A percentile compares a stretch with the other conserved stretches of the same genome.
These are phyloP conservation scores for Indicator indicator DNA, from an alignment of 2,113 vertebrate species.

Conservation along the genomic window DNA sequence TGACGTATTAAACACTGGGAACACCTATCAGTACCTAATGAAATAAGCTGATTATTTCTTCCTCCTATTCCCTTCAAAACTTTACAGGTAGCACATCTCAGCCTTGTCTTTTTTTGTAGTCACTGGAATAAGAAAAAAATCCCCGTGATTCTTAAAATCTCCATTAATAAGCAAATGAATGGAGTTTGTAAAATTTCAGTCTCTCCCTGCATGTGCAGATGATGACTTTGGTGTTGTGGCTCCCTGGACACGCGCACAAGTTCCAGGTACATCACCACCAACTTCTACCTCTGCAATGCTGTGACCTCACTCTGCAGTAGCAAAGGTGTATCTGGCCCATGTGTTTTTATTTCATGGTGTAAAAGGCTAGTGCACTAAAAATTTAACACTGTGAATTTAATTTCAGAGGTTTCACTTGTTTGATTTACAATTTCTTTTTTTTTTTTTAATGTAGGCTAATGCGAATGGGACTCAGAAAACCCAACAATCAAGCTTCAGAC, in stretches of 20 bases:
- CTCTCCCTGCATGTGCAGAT: neutral
- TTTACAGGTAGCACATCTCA: neutral
- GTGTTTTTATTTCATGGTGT: neutral
- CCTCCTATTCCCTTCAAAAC: neutral
- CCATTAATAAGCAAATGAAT: neutral
- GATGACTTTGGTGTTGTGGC: neutral
- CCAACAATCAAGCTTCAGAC: neutral
- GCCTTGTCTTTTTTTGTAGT: neutral
- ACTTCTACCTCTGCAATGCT: neutral
- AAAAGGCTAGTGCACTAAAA: neutral
- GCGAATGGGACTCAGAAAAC: neutral
- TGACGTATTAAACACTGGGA: slow-evolving; percentile 6
- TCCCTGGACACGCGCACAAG: neutral
- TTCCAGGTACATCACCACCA: neutral
- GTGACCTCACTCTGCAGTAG: neutral
- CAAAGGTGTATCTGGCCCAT: neutral
- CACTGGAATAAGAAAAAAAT: neutral
- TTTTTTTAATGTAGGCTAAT: neutral
- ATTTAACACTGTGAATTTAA: neutral
- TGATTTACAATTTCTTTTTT: neutral
- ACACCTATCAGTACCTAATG: neutral
- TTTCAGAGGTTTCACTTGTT: neutral
- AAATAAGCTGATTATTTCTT: slow-evolving; percentile 51
- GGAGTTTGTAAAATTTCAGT: neutral
- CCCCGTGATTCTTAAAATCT: neutral